Evolutionary conservation across 2,113 vertebrate genomes (phyloP).

Genomic region (Sylvietta virens): DNA sequence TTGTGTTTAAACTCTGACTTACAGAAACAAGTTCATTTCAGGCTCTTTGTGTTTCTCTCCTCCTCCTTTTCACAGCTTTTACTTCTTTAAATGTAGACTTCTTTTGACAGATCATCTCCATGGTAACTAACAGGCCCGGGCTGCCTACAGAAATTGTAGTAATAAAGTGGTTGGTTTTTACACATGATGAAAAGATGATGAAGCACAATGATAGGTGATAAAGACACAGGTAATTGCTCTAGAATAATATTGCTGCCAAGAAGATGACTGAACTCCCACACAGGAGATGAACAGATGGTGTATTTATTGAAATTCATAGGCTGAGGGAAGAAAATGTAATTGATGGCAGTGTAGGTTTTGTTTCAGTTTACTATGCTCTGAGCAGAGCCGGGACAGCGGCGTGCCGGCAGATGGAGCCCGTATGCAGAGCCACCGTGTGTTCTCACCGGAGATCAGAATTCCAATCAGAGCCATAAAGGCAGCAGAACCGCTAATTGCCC

Average conservation of each 20-base stretch:
- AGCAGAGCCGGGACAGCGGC: neutral
- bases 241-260: conserved; percentile 74
- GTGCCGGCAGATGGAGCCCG: conserved; percentile 66
- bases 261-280: conserved; percentile 76
- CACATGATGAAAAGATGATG: conserved; percentile 69
- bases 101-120: conserved; percentile 59
- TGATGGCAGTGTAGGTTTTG: conserved; percentile 59
- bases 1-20: conserved; percentile 49
- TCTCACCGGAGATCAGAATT: neutral
- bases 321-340: conserved; percentile 67
- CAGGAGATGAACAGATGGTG: conserved; percentile 80
- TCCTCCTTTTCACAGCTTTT: conserved; percentile 51
- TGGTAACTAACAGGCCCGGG: conserved; percentile 42
- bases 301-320: conserved; percentile 77
- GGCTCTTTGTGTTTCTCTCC: conserved; percentile 51
- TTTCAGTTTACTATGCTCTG: conserved; percentile 37
- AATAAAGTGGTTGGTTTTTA: conserved; percentile 63
- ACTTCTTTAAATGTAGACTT: conserved; percentile 42
- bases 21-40: conserved; percentile 58
- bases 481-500: conserved; percentile 23
- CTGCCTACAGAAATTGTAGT: conserved; percentile 59
- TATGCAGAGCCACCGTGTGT: neutral
- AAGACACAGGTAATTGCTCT: conserved; percentile 78
- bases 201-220: conserved; percentile 74
- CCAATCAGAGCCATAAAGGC: conserved; percentile 16